A percentile compares a stretch with the other conserved stretches of the same genome.
Evolutionary conservation across 1,140 invertebrate genomes (phyloP).

Genomic region (Pseudoatta argentina): DNA sequence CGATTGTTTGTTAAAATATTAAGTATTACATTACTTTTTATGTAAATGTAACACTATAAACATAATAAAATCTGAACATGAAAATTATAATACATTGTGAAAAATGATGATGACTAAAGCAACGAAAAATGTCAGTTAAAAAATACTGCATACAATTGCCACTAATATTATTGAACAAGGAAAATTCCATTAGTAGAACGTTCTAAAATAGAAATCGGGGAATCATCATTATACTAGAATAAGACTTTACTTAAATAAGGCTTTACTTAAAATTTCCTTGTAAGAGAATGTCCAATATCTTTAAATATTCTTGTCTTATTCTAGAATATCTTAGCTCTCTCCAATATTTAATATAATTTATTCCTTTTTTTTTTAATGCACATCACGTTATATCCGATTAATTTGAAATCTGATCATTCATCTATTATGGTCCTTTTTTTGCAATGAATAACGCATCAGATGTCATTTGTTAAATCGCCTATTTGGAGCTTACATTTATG

Average conservation of each 20-base stretch:
- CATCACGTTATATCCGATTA: background rate
- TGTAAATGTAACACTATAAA: background rate
- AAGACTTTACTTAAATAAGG: background rate
- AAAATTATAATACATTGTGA: background rate
- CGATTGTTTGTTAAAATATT: background rate
- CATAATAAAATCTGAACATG: background rate
- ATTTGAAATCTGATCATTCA: background rate
- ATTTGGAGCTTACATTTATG: constrained; percentile 27
- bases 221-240: constrained; percentile 17
- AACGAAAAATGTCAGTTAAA: background rate
- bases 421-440: background rate
- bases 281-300: background rate
- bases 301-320: background rate
- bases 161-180: background rate
- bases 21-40: background rate
- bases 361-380: background rate
- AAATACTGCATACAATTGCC: background rate
- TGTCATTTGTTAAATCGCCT: constrained; percentile 28
- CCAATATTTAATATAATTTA: background rate
- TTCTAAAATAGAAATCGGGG: constrained; percentile 35
- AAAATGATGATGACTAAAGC: background rate
- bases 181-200: background rate
- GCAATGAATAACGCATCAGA: background rate
- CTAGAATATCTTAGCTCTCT: background rate
- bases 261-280: background rate